phyloP scores from a whole-genome alignment of 2,113 vertebrate genomes.

The Athene noctua region DNA sequence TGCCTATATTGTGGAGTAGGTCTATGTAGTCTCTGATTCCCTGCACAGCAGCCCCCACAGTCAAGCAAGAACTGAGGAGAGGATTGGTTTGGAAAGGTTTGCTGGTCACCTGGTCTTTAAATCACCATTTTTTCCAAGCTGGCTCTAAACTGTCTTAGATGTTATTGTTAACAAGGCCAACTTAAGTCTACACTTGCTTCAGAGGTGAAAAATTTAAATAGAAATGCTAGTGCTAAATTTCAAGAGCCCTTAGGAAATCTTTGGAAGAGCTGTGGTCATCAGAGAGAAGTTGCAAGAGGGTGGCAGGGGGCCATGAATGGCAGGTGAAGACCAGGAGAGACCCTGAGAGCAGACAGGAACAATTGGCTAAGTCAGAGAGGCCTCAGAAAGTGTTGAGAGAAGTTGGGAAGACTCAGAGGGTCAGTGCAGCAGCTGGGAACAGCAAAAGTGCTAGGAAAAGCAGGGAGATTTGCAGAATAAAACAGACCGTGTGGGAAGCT shows the following conservation, averaged over 20 bases:
- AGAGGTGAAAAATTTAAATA: constrained; percentile 34
- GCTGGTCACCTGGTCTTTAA: background rate
- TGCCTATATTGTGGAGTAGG: background rate
- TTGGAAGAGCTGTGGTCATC: background rate
- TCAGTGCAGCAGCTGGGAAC: constrained; percentile 31
- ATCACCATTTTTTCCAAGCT: background rate
- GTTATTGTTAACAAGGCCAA: background rate
- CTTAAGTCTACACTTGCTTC: constrained; percentile 8
- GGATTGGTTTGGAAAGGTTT: background rate
- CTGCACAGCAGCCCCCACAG: background rate
- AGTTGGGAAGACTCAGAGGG: constrained; percentile 18
- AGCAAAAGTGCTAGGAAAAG: constrained; percentile 24
- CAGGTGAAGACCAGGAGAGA: constrained; percentile 52
- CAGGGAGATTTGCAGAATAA: constrained; percentile 39
- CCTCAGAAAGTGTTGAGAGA: constrained; percentile 43
- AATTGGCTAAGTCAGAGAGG: constrained; percentile 4
- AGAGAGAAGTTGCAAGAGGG: background rate
- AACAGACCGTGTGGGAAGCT: constrained; percentile 52
- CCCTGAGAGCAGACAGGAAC: constrained; percentile 5
- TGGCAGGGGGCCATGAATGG: constrained; percentile 4
- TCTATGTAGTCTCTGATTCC: background rate
- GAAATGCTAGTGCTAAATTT: background rate
- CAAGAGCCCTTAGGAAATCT: constrained; percentile 19
- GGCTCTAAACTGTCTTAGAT: background rate
- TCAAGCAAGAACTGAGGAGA: background rate